Evolutionary conservation across 64 coral and sea anemone genomes (phyloP).

Genomic region (Montipora foliosa): DNA sequence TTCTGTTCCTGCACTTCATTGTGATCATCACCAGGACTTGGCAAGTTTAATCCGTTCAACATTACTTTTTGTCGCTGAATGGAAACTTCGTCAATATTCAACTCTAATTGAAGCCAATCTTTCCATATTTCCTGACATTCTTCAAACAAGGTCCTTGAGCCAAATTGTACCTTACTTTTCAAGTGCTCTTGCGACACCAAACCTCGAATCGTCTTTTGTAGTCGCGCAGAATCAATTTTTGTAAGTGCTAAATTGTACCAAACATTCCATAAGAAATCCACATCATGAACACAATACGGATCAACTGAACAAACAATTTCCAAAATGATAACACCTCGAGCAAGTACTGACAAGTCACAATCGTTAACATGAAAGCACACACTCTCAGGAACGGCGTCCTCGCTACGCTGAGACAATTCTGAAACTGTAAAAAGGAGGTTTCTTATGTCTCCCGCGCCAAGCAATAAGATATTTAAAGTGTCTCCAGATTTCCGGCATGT

Average conservation of each 20-base stretch:
- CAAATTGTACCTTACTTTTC: not conserved
- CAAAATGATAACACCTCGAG: slow-evolving; percentile 36
- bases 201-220: not conserved
- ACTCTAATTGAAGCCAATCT: not conserved
- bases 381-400: not conserved
- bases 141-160: not conserved
- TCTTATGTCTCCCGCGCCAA: slow-evolving; percentile 22
- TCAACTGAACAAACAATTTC: not conserved
- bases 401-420: not conserved
- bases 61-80: slow-evolving; percentile 11
- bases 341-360: slow-evolving; percentile 2
- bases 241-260: slow-evolving; percentile 25
- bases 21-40: not conserved
- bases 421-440: slow-evolving; percentile 26
- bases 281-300: not conserved
- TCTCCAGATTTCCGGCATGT: not conserved
- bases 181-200: not conserved
- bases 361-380: slow-evolving; percentile 14
- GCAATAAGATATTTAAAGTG: slow-evolving; percentile 11
- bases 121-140: slow-evolving; percentile 25
- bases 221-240: not conserved
- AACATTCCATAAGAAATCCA: slow-evolving; percentile 41
- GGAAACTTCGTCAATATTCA: not conserved
- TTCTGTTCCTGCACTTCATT: not conserved
- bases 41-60: not conserved